Conservation (phyloP, 2,113 vertebrate species). For the Platichthys stellatus region DNA sequence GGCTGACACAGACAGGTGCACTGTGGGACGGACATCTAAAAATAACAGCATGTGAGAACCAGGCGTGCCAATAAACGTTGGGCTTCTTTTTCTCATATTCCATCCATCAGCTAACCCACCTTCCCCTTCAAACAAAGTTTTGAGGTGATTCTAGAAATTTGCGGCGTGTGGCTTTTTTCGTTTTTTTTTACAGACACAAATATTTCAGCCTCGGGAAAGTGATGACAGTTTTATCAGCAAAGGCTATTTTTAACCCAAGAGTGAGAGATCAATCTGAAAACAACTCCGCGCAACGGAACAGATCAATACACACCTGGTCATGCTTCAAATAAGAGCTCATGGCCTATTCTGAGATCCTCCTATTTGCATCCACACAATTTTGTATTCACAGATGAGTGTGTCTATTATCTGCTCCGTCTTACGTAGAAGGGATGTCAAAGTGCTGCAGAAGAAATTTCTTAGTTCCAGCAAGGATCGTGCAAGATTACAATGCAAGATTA, state of each 20-base stretch:
- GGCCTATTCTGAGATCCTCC: conserved; percentile 30
- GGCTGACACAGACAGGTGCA: conserved; percentile 71
- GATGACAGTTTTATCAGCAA: conserved; percentile 31
- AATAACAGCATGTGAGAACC: conserved; percentile 64
- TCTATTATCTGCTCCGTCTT: conserved; percentile 16
- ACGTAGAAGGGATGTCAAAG: not conserved
- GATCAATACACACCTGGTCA: conserved; percentile 42
- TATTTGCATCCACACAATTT: conserved; percentile 1
- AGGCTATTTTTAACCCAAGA: conserved; percentile 48
- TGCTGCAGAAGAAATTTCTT: not conserved
- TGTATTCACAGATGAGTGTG: conserved; percentile 20
- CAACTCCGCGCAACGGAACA: conserved; percentile 21
- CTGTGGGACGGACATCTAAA: conserved; percentile 58
- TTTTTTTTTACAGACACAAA: conserved; percentile 9
- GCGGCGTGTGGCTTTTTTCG: not conserved
- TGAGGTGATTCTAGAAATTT: conserved; percentile 3
- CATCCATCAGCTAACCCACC: conserved; percentile 5
- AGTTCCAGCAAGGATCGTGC: not conserved
- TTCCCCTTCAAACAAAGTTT: not conserved
- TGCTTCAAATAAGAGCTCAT: conserved; percentile 28
- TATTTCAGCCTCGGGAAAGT: conserved; percentile 31
- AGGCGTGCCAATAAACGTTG: conserved; percentile 36
- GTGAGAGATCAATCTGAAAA: conserved; percentile 47
- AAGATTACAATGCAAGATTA: too few relatives aligned
- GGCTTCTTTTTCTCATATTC: conserved; percentile 6